These are phyloP conservation scores for Scolopax rusticola DNA, from an alignment of 2,797 vertebrate genomes.

Conservation along the genomic window DNA sequence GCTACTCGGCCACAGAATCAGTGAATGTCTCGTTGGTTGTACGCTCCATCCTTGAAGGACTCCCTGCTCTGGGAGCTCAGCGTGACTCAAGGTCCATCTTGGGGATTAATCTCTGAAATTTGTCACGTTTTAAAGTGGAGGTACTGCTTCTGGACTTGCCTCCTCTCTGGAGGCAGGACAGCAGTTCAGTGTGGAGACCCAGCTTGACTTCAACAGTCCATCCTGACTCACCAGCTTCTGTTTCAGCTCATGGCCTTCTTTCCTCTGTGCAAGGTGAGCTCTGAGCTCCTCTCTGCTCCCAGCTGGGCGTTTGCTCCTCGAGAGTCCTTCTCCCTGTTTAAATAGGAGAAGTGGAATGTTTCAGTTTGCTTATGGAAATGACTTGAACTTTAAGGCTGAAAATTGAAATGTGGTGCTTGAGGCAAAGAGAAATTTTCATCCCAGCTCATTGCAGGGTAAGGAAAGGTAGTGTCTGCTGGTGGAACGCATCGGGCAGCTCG, in stretches of 20 bases:
- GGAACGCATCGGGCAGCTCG: fast-evolving
- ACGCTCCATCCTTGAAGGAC: neutral
- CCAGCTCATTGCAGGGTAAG: neutral
- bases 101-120: neutral
- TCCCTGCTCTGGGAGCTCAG: neutral
- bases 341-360: neutral
- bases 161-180: neutral
- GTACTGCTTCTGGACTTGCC: neutral
- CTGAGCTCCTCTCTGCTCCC: neutral
- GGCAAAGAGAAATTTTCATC: neutral
- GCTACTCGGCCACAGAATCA: neutral
- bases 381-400: neutral
- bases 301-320: neutral
- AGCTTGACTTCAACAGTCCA: neutral
- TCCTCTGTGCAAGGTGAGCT: neutral
- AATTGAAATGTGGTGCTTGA: neutral
- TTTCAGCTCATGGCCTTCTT: neutral
- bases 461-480: neutral
- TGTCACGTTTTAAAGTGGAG: neutral
- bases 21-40: neutral
- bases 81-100: neutral
- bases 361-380: neutral
- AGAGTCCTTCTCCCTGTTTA: neutral
- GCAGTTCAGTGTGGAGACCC: fast-evolving
- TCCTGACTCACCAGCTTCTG: neutral